Base-by-base conservation (phyloP, 2,113 vertebrate genomes). In the Sisor rabdophorus region DNA sequence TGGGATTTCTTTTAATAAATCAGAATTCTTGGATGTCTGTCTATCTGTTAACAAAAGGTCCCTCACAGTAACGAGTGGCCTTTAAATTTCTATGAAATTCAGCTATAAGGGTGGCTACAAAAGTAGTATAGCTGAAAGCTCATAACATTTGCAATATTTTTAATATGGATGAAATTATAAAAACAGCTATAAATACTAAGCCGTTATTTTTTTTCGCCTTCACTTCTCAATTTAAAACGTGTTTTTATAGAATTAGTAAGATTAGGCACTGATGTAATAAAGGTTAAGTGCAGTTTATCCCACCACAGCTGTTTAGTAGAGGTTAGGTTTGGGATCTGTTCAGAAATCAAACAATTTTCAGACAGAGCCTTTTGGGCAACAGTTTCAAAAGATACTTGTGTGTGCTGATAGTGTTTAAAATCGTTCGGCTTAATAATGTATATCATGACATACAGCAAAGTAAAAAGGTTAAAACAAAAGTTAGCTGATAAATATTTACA, bases 1-100 rank as follows among this genome's bases (percentile, higher is more conserved):
- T 55, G n/a, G 61, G 54, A 32, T 32, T 61, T 65, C 13, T 65
- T 75, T 55, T 22, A 75, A 44, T 75, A 64, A 65, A 65, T 40
- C 73, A 55, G 28, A 30, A 44, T 24, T 19, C 32, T 65, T 30
- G 26, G 30, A 52, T 55, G 48, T 13, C 52, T 40, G 24, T 44
- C 26, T n/a, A 30, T 22, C 13, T 3, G n/a, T n/a, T 67, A 24
- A 67, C 12, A 67, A 54, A 75, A 22, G 30, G 2, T 13, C 44
- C n/a, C 24, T 36, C 52, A 32, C 20, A 73, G 11, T 32, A 50
- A 50, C 58, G 16, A 58, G 55, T 48, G 22, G 11, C n/a, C 11
- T 58, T 36, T 64, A 59, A 75, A 53, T 12, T 15, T 53, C 59
- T 19, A 52, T 32, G 40, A 64, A 64, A 53, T 50, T 40, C 4